A percentile compares a stretch with the other conserved stretches of the same genome.
These are phyloP conservation scores for Leptestheria dahalacensis DNA, from an alignment of 1,140 invertebrate species.

Conservation along the genomic window DNA sequence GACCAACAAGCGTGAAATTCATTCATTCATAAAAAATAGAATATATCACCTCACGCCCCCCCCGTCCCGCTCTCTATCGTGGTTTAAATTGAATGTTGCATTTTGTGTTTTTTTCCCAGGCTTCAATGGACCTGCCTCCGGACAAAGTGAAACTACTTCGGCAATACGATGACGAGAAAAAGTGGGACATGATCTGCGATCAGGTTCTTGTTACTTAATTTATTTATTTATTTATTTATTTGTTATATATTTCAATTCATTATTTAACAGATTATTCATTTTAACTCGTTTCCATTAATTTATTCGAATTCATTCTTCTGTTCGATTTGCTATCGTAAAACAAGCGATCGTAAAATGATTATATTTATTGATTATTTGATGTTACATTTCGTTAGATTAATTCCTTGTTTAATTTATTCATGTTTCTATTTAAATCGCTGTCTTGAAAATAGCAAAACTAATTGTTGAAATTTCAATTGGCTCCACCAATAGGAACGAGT, in stretches of 20 bases:
- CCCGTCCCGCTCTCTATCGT: not conserved
- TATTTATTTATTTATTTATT: no score
- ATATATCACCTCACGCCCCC: not conserved
- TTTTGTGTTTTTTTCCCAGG: slow-evolving; percentile 24
- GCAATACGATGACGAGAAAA: slow-evolving; percentile 93
- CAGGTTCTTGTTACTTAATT: slow-evolving; percentile 43
- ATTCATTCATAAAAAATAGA: slow-evolving; percentile 1
- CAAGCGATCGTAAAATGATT: no score
- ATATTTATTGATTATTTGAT: no score
- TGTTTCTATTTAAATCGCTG: no score
- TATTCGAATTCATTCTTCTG: no score
- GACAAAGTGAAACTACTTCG: slow-evolving; percentile 95
- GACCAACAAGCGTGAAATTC: not conserved
- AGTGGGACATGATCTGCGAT: slow-evolving; percentile 99
- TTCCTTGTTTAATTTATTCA: no score
- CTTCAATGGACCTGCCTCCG: slow-evolving; percentile 95
- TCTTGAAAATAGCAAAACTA: no score
- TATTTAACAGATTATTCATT: no score
- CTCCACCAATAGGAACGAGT: slow-evolving; percentile 62
- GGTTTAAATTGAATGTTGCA: slow-evolving; percentile 5
- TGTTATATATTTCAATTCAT: no score
- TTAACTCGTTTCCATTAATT: no score
- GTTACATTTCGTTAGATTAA: no score
- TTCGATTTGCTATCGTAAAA: no score
- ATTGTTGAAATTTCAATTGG: slow-evolving; percentile 11